Conservation (phyloP, 2,888 invertebrate species). For the Drosophila kanekoi region DNA sequence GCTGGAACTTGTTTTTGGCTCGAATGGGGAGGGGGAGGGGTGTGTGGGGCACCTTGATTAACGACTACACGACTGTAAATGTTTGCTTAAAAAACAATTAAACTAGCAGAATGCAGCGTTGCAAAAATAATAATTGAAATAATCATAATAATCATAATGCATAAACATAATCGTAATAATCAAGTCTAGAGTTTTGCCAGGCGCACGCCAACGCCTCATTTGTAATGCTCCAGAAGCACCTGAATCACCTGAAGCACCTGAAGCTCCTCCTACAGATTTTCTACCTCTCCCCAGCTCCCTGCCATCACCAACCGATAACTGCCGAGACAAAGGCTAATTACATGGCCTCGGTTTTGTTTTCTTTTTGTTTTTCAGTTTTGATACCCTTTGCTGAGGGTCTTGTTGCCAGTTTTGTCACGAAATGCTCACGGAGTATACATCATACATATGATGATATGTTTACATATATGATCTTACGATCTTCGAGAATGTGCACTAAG, state of each 20-base stretch:
- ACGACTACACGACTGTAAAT: constrained; percentile 56
- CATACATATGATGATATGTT: too few relatives aligned
- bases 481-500: too few relatives aligned
- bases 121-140: constrained; percentile 40
- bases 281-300: not conserved
- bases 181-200: constrained; percentile 23
- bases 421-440: not conserved
- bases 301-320: constrained; percentile 18
- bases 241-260: constrained; percentile 4
- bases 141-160: constrained; percentile 40
- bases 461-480: too few relatives aligned
- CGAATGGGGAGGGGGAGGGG: too few relatives aligned
- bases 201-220: constrained; percentile 80
- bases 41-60: constrained; percentile 45
- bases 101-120: constrained; percentile 36
- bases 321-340: constrained; percentile 48
- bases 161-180: constrained; percentile 42
- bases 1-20: constrained; percentile 3
- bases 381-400: constrained; percentile 7
- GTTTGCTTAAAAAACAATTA: constrained; percentile 75
- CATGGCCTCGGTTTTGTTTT: constrained; percentile 24
- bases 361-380: constrained; percentile 4
- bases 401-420: not conserved
- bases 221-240: constrained; percentile 68
- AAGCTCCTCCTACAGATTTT: not conserved